Evolutionary conservation across 2,888 invertebrate species (phyloP).

Genomic region (Nomada lathburiana): DNA sequence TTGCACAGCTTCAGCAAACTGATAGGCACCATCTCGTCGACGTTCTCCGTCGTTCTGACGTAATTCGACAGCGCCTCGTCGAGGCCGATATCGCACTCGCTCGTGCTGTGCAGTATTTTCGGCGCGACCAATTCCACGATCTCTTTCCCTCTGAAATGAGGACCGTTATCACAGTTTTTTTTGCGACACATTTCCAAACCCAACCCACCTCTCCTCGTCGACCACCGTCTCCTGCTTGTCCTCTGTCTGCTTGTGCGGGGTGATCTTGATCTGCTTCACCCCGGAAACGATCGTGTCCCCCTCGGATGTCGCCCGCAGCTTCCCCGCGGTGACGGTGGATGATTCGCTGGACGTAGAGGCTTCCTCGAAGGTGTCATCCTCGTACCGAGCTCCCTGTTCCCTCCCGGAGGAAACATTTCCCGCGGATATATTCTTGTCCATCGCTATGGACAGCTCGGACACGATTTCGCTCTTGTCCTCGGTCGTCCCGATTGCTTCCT

Average conservation of each 20-base stretch:
- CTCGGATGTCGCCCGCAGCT: background rate
- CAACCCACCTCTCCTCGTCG: slow-evolving; percentile 27
- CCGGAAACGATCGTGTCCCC: slow-evolving; percentile 26
- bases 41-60: slow-evolving; percentile 50
- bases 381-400: slow-evolving; percentile 36
- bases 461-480: slow-evolving; percentile 46
- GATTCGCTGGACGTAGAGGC: slow-evolving; percentile 39
- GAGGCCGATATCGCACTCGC: slow-evolving; percentile 55
- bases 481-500: slow-evolving; percentile 32
- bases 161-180: background rate
- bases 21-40: slow-evolving; percentile 37
- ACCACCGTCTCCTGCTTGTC: background rate
- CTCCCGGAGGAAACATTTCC: background rate
- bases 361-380: slow-evolving; percentile 69
- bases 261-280: slow-evolving; percentile 46
- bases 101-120: slow-evolving; percentile 58
- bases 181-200: too few species aligned
- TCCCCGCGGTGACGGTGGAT: slow-evolving; percentile 11
- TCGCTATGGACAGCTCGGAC: slow-evolving; percentile 25
- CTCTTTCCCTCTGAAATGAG: slow-evolving; percentile 25
- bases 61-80: slow-evolving; percentile 62
- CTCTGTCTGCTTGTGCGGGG: slow-evolving; percentile 5
- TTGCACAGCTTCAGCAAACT: slow-evolving; percentile 35
- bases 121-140: slow-evolving; percentile 57
- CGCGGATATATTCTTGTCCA: background rate